Percentiles rank a stretch among this genome's conserved stretches.
These are phyloP conservation scores for Chrysolina americana DNA, from an alignment of 2,888 invertebrate genomes.

Conservation along the genomic window DNA sequence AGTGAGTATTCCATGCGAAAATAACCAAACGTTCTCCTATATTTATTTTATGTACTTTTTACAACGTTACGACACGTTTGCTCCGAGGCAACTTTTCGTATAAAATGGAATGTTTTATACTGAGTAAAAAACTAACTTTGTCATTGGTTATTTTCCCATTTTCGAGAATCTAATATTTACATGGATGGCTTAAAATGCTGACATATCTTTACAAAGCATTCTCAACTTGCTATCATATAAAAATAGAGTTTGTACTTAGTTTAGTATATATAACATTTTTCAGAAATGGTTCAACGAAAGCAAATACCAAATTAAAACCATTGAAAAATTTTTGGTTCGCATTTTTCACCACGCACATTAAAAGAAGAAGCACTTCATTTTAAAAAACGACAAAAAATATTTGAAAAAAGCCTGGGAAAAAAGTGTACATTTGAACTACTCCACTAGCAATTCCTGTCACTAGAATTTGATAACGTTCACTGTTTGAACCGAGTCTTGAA, in stretches of 20 bases:
- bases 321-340: not conserved
- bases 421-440: not conserved
- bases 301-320: slow-evolving; percentile 19
- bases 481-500: too few species aligned
- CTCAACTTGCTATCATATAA: slow-evolving; percentile 42
- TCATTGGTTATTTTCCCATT: slow-evolving; percentile 66
- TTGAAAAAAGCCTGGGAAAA: not conserved
- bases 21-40: slow-evolving; percentile 62
- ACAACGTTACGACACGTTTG: slow-evolving; percentile 30
- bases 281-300: slow-evolving; percentile 25
- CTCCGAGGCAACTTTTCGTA: slow-evolving; percentile 53
- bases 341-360: not conserved
- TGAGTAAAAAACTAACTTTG: slow-evolving; percentile 53
- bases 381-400: not conserved
- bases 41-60: slow-evolving; percentile 47
- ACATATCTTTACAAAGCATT: slow-evolving; percentile 65
- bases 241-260: slow-evolving; percentile 53
- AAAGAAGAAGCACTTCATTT: not conserved
- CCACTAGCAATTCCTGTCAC: not conserved
- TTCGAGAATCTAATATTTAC: slow-evolving; percentile 61
- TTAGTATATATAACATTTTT: slow-evolving; percentile 38
- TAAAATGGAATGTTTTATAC: slow-evolving; percentile 68
- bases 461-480: too few species aligned
- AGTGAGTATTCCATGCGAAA: slow-evolving; percentile 62
- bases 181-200: slow-evolving; percentile 64